Evolutionary conservation across 2,888 invertebrate genomes (phyloP).

Genomic region (Melinopterus prodromus): DNA sequence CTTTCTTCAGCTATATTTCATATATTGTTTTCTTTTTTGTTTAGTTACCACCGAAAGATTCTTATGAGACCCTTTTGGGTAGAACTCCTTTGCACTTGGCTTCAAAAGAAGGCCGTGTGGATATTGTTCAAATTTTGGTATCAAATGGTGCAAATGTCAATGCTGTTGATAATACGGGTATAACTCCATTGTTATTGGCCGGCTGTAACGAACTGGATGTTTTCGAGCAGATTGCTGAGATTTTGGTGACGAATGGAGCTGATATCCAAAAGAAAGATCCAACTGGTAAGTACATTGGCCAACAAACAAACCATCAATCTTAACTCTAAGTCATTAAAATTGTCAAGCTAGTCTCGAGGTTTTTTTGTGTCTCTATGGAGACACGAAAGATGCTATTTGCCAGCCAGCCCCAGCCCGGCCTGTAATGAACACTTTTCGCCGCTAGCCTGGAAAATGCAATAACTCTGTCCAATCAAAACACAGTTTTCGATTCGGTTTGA

Average conservation of each 20-base stretch:
- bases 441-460: too few relatives aligned
- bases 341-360: too few relatives aligned
- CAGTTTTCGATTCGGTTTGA: too few relatives aligned
- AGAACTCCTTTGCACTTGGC: constrained; percentile 58
- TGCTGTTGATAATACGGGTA: constrained; percentile 54
- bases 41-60: background rate
- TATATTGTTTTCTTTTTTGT: background rate
- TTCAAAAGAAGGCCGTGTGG: constrained; percentile 54
- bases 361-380: too few relatives aligned
- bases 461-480: too few relatives aligned
- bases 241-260: constrained; percentile 53
- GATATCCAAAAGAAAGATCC: constrained; percentile 46
- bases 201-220: constrained; percentile 50
- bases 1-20: too few relatives aligned
- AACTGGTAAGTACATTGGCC: constrained; percentile 33
- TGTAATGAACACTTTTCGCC: too few relatives aligned
- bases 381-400: too few relatives aligned
- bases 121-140: constrained; percentile 53
- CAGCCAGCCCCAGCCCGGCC: too few relatives aligned
- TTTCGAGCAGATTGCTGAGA: constrained; percentile 54
- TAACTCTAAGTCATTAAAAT: too few relatives aligned
- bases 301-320: too few relatives aligned
- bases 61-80: constrained; percentile 51
- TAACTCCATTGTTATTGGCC: constrained; percentile 58
- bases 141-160: constrained; percentile 53